Evolutionary conservation across 2,888 invertebrate genomes (phyloP), one percentile per base, ranked within the genome.

Genomic region (Allolobophora icterica): DNA sequence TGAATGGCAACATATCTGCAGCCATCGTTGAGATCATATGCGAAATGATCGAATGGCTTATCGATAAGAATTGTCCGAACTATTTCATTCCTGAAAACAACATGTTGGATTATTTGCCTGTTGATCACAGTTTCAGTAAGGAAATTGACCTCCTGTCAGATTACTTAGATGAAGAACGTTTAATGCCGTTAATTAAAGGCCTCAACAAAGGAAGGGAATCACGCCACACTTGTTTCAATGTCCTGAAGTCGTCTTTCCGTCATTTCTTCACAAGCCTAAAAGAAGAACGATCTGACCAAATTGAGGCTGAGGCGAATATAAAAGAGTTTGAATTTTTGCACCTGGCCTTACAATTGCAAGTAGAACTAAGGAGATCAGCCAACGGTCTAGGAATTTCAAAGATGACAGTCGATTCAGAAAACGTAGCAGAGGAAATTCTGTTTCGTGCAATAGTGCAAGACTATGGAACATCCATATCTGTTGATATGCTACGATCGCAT

Each of bases 11-110:
- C 38, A 87, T 87, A 34, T 30, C 1, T 24, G 24, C 35, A 35
- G 35, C 35, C 38, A 33, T 87, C 38, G 33, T 21, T 13, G 35
- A 34, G 8, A 34, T 87, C 35, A 6, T 35, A 34, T 35, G 35
- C 24, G 24, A 24, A 24, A 34, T 87, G 35, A 87, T 38, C 15
- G 87, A 87, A 35, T 87, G 87, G 87, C 38, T 87, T 24, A 87
- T 87, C 24, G 87, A 87, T 33, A 87, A 34, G 38, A 21, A 34
- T 1, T 87, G 87, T 38, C 87, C 87, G 24, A 87, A 87, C 87
- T 87, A 87, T 34, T 87, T 87, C 24, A 87, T 87, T 87, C 87
- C 87, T 87, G 34, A 38, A 87, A 87, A 87, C 38, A 35, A 87
- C 87, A 87, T 87, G 87, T 35, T 34, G 34, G 35, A 35, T 24